Percentiles rank a stretch among this genome's conserved stretches.
These are phyloP conservation scores for Pterobdella sp. DNA, from an alignment of 2,888 invertebrate species.

Conservation along the genomic window DNA sequence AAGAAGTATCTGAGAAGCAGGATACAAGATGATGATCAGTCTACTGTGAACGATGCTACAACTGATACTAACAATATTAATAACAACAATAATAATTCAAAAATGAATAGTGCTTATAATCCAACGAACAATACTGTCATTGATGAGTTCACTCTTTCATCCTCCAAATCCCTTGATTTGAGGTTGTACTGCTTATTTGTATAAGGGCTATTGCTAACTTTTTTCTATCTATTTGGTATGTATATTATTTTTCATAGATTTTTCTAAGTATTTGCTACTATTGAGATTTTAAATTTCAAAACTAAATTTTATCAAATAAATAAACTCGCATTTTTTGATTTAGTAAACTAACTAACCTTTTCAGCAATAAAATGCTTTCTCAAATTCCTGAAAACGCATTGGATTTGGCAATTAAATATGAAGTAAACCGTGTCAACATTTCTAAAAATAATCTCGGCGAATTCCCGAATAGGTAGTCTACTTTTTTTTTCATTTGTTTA, in stretches of 20 bases:
- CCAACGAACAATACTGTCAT: conserved; percentile 39
- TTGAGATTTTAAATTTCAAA: background rate
- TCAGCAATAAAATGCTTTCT: conserved; percentile 58
- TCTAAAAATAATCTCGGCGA: conserved; percentile 68
- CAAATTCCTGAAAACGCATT: conserved; percentile 67
- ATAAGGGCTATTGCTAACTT: background rate
- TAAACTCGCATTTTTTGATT: background rate
- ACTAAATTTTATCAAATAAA: background rate
- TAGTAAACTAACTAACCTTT: conserved; percentile 23
- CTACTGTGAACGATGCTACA: background rate
- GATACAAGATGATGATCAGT: conserved; percentile 42
- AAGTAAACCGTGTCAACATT: conserved; percentile 69
- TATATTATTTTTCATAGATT: background rate
- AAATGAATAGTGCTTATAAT: conserved; percentile 41
- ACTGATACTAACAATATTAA: conserved; percentile 24
- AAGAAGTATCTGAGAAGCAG: conserved; percentile 60
- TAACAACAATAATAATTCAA: conserved; percentile 34
- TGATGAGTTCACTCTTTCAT: conserved; percentile 45
- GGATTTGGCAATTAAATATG: conserved; percentile 62
- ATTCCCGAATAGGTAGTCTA: conserved; percentile 63
- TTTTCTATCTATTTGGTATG: background rate
- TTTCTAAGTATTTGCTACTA: background rate
- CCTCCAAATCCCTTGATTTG: conserved; percentile 45
- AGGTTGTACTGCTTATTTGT: conserved; percentile 40
- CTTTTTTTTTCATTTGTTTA: background rate